Evolutionary conservation across 1,140 invertebrate genomes (phyloP).

Genomic region (Xylocopa sonorina): DNA sequence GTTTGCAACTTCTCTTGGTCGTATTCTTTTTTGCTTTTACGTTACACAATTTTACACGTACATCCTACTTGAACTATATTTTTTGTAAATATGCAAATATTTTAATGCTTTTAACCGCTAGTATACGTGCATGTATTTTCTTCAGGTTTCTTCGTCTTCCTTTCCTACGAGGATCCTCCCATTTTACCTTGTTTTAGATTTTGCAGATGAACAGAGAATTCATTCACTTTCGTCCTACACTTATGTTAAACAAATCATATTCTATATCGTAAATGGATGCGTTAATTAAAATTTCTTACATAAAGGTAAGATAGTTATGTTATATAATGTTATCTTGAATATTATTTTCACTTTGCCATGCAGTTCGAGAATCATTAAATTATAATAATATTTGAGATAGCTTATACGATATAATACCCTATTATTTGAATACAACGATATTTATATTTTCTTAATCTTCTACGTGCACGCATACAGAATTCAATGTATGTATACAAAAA

Average conservation of each 20-base stretch:
- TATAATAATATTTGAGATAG: too few relatives aligned
- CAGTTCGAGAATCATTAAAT: too few relatives aligned
- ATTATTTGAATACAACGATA: too few relatives aligned
- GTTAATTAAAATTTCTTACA: too few relatives aligned
- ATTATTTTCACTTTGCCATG: too few relatives aligned
- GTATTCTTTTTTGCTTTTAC: constrained; percentile 4
- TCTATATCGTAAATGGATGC: too few relatives aligned
- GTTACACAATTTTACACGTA: background rate
- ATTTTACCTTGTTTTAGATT: background rate
- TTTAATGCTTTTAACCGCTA: background rate
- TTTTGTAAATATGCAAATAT: background rate
- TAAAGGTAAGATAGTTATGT: too few relatives aligned
- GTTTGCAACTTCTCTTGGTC: constrained; percentile 31
- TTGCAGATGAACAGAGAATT: too few relatives aligned
- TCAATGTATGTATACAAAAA: background rate
- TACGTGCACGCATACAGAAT: background rate
- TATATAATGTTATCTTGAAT: too few relatives aligned
- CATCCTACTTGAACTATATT: background rate
- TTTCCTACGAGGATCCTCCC: background rate
- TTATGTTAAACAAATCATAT: too few relatives aligned
- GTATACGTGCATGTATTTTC: background rate
- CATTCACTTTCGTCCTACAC: too few relatives aligned
- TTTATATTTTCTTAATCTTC: background rate
- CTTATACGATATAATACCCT: too few relatives aligned
- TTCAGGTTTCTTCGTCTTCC: background rate